Percentiles rank a stretch among this genome's conserved stretches.
Evolutionary conservation across 35 echinoderm and acorn worm species (phyloP).

Genomic region (Lytechinus pictus): DNA sequence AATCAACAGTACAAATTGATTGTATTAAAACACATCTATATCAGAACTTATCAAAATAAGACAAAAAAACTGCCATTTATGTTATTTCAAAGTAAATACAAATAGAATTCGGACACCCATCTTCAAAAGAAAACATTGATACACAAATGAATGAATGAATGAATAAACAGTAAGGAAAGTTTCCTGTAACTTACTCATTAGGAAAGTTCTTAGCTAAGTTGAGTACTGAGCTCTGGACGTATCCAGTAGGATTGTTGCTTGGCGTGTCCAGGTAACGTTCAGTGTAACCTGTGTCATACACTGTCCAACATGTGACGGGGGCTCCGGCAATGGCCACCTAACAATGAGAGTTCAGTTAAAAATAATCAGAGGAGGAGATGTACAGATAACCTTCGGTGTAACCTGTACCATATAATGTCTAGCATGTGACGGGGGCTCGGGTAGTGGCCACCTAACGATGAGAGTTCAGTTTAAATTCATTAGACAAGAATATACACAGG

Average conservation of each 20-base stretch:
- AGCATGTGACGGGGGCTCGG: constrained; percentile 96
- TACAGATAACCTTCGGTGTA: constrained; percentile 99
- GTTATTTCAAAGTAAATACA: no score
- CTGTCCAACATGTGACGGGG: constrained; percentile 95
- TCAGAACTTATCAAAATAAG: no score
- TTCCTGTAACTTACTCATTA: constrained; percentile 82
- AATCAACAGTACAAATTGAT: no score
- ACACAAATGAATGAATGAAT: no score
- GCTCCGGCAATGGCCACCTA: constrained; percentile 97
- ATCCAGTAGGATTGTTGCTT: constrained; percentile 88
- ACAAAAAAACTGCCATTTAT: no score
- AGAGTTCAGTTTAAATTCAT: neutral
- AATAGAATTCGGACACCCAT: no score
- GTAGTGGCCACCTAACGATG: constrained; percentile 78
- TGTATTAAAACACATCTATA: no score
- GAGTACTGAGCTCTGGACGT: constrained; percentile 86
- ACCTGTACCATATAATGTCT: constrained; percentile 92
- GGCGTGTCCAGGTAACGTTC: constrained; percentile 99
- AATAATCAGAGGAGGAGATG: neutral
- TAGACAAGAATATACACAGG: constrained; percentile 75
- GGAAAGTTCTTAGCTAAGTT: constrained; percentile 83
- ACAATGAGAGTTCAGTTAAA: neutral
- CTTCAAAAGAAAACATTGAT: no score
- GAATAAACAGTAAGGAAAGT: no score
- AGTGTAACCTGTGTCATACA: constrained; percentile 97